Evolutionary conservation across 2,888 invertebrate genomes (phyloP).

Genomic region (Loripinus fragilis): DNA sequence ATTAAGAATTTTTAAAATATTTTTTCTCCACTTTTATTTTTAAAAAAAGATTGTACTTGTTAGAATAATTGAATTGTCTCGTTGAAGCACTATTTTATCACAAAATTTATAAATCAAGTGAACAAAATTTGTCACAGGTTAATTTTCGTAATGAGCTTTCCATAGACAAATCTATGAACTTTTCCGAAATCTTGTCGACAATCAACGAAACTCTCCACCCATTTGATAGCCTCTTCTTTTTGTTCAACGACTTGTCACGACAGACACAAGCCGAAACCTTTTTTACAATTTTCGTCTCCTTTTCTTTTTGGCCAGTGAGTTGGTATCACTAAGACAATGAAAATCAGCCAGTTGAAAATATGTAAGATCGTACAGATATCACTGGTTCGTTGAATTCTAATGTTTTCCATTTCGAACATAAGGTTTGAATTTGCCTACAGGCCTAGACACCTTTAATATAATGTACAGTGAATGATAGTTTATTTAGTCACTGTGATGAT

Average conservation of each 20-base stretch:
- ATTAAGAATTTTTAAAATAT: no score
- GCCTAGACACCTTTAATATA: neutral
- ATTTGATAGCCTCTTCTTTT: neutral
- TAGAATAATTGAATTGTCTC: no score
- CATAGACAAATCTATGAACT: no score
- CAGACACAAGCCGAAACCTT: neutral
- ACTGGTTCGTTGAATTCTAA: conserved; percentile 6
- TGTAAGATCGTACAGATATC: conserved; percentile 15
- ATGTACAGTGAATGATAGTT: no score
- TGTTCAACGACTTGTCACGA: neutral
- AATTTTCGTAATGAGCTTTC: no score
- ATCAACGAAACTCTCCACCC: conserved; percentile 12
- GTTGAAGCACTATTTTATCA: no score
- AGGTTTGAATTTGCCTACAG: conserved; percentile 5
- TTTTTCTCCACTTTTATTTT: no score
- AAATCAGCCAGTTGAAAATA: conserved; percentile 19
- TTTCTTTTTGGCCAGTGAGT: conserved; percentile 1
- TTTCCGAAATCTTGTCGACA: neutral
- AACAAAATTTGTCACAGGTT: no score
- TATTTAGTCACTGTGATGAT: no score
- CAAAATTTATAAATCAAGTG: no score
- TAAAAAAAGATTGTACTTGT: no score
- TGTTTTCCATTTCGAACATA: neutral
- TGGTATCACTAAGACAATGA: neutral
- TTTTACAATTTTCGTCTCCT: neutral